Percentiles rank a stretch among this genome's conserved stretches.
These are phyloP conservation scores for Chaetodon trifasciatus DNA, from an alignment of 2,797 vertebrate species.

Conservation along the genomic window DNA sequence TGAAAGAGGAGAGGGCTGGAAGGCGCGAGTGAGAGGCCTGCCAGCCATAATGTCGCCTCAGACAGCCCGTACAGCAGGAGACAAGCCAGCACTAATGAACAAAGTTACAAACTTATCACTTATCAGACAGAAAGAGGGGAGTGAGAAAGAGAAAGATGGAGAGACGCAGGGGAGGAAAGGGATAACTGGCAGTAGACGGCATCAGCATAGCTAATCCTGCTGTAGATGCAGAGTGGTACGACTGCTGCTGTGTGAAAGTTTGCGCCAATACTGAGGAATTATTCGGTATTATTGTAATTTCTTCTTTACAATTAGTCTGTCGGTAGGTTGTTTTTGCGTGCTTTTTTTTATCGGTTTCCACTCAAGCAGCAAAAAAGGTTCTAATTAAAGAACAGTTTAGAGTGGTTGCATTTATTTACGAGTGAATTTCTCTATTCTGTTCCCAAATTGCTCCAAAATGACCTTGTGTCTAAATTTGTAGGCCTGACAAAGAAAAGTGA, in stretches of 20 bases:
- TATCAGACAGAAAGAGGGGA: slow-evolving; percentile 49
- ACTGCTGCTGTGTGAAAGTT: slow-evolving; percentile 42
- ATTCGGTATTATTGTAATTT: slow-evolving; percentile 30
- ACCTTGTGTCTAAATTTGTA: slow-evolving; percentile 48
- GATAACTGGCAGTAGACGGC: slow-evolving; percentile 29
- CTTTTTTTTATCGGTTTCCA: slow-evolving; percentile 41
- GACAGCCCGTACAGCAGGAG: slow-evolving; percentile 66
- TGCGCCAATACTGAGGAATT: slow-evolving; percentile 28
- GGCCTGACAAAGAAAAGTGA: slow-evolving; percentile 47
- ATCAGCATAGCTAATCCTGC: slow-evolving; percentile 45
- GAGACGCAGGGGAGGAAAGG: slow-evolving; percentile 22
- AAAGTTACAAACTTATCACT: slow-evolving; percentile 77
- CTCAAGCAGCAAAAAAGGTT: slow-evolving; percentile 34
- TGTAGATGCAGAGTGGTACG: slow-evolving; percentile 21
- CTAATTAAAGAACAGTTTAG: slow-evolving; percentile 69
- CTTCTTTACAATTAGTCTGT: slow-evolving; percentile 40
- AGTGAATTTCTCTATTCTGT: slow-evolving; percentile 57
- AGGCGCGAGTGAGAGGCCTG: slow-evolving; percentile 50
- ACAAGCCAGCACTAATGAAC: slow-evolving; percentile 75
- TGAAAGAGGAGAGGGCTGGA: slow-evolving; percentile 27
- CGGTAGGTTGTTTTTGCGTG: slow-evolving; percentile 28
- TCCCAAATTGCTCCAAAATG: slow-evolving; percentile 60
- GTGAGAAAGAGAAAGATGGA: slow-evolving; percentile 34
- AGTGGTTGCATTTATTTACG: slow-evolving; percentile 46
- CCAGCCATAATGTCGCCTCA: slow-evolving; percentile 64